Evolutionary conservation across 1,140 invertebrate genomes (phyloP).

Genomic region (Pogonus chalceus): DNA sequence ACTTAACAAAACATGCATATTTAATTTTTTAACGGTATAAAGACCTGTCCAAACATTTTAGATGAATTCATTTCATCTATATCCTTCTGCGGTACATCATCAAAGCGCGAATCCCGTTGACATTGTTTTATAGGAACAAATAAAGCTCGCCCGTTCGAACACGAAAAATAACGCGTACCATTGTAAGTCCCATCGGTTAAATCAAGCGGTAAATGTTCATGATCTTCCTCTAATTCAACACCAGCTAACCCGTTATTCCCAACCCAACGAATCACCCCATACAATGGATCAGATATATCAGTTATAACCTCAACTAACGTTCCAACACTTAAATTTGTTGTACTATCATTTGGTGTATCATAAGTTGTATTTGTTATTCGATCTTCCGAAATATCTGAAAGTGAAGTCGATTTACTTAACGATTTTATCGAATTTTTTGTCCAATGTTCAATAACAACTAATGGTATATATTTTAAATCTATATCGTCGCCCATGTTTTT

Average conservation of each 20-base stretch:
- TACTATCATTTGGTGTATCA: constrained; percentile 24
- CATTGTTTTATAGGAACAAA: constrained; percentile 71
- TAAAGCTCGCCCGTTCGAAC: constrained; percentile 57
- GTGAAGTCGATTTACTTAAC: not conserved
- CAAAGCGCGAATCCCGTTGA: constrained; percentile 65
- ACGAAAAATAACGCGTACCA: constrained; percentile 59
- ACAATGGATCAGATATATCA: constrained; percentile 44
- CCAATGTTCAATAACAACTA: not conserved
- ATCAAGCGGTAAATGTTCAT: constrained; percentile 42
- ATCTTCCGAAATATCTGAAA: constrained; percentile 9
- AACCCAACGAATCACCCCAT: constrained; percentile 84
- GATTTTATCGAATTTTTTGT: constrained; percentile 8
- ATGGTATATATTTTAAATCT: not conserved
- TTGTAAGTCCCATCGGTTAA: constrained; percentile 69
- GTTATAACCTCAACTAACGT: constrained; percentile 63
- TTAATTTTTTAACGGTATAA: not conserved
- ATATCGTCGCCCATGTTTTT: not conserved
- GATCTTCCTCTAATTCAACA: constrained; percentile 63
- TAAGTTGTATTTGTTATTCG: constrained; percentile 16
- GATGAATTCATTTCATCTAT: constrained; percentile 20
- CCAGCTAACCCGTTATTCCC: constrained; percentile 47
- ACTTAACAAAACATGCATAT: not conserved
- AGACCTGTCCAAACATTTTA: constrained; percentile 34
- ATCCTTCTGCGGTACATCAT: constrained; percentile 42
- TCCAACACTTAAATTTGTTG: constrained; percentile 54